Evolutionary conservation across 2,888 invertebrate genomes (phyloP).

Genomic region (Melanotus villosus): DNA sequence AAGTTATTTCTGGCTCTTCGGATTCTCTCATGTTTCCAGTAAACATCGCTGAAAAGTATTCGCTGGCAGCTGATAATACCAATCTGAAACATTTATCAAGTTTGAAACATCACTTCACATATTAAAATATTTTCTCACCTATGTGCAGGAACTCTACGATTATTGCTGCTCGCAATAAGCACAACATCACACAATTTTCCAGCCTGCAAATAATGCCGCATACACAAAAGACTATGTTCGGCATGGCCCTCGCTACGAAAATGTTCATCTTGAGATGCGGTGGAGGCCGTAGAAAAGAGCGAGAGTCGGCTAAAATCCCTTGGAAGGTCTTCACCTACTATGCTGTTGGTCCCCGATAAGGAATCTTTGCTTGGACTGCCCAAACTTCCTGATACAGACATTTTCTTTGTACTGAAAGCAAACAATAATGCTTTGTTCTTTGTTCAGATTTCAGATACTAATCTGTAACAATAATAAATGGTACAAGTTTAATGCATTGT

Average conservation of each 20-base stretch:
- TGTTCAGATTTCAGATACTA: no score
- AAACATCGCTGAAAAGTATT: conserved; percentile 97
- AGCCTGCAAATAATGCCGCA: conserved; percentile 86
- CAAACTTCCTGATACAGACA: conserved; percentile 56
- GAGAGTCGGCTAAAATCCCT: conserved; percentile 79
- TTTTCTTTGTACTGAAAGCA: conserved; percentile 28
- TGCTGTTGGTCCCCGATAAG: conserved; percentile 59
- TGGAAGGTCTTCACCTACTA: conserved; percentile 72
- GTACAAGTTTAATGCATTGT: no score
- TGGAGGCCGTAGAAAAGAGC: conserved; percentile 72
- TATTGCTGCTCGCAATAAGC: conserved; percentile 82
- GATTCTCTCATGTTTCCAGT: conserved; percentile 90
- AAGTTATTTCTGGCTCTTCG: conserved; percentile 84
- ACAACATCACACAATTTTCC: conserved; percentile 91
- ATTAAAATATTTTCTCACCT: no score
- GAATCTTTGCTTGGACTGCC: conserved; percentile 65
- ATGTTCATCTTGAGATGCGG: conserved; percentile 82
- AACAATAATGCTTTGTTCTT: neutral
- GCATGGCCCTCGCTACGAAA: conserved; percentile 86
- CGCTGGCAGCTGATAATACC: conserved; percentile 91
- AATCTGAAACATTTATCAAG: conserved; percentile 71
- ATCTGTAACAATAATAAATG: no score
- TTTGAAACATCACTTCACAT: neutral
- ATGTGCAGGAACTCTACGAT: conserved; percentile 70
- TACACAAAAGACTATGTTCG: conserved; percentile 83